Base-by-base conservation (phyloP, 2,113 vertebrate genomes). In the Xiphophorus couchianus region DNA sequence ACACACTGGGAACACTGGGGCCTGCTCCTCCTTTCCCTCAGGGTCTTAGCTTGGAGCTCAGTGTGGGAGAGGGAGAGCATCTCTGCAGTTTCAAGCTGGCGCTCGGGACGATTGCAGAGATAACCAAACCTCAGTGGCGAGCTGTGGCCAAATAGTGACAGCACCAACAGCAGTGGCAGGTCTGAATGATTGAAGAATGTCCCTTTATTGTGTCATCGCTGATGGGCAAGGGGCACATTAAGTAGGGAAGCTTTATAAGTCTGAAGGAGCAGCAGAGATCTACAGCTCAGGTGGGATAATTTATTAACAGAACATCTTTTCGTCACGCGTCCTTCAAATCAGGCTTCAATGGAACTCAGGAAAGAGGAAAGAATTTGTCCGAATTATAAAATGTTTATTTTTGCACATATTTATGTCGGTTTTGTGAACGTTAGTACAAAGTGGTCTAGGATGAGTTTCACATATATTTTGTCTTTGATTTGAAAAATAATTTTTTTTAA, bases 41-140 rank as follows among this genome's bases (percentile, higher is more conserved):
- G 74, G 78, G 74, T 67, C 44, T 77, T 71, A 6, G 27, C 39
- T 71, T 58, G 76, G 82, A 86, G 77, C 84, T 86, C 84, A 87
- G 75, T 33, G 81, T 69, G 73, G 74, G 37, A 63, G 48, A 63
- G 58, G 71, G 71, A 61, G 73, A 78, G 73, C 12, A 14, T 14
- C 42, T 14, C 42, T 44, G 15, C 14, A 54, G 79, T 81, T 74
- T 66, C 80, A 65, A 85, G 77, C 88, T 85, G 89, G 84, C 77
- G 78, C 74, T 74, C 62, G 8, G 33, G 17, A 42, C 0, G 37
- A 60, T 79, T 71, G 69, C 74, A 67, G 81, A 76, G 77, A 87
- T 62, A 76, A 78, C 66, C 86, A 58, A 69, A 69, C 58, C 84
- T 77, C 69, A 14, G 33, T 2, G 6, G 69, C 27, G 31, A 31